Evolutionary conservation across 2,113 vertebrate species (phyloP), one percentile per base, ranked within the genome.

Genomic region (Tupaia chinensis): DNA sequence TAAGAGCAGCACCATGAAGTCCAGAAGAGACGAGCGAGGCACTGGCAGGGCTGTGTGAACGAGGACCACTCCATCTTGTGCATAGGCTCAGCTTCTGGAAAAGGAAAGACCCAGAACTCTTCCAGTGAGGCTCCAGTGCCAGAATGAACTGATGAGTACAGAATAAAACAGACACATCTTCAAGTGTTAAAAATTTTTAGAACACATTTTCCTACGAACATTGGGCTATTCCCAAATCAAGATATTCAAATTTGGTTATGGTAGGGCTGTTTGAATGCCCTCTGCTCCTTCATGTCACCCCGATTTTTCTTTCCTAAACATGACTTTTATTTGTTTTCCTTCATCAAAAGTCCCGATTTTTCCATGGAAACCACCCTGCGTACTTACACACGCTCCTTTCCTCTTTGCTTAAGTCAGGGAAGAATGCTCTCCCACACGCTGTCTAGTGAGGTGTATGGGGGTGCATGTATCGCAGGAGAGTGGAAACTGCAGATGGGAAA

Each of bases 181-280:
- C 60, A 83, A 61, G 15, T 84, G 54, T 84, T 20, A 53, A 25
- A 14, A 77, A 72, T 17, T 63, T 56, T 83, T 60, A 54, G 15
- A 53, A 27, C 25, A 27, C 16, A 44, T 4, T 76, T 63, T 72
- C 56, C 29, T 73, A 19, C 4, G n/a, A 72, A 69, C 17, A 32
- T 3, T 11, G 29, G 2, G 27, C 53, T 29, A 32, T 68, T 68
- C 76, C 23, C 15, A 53, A 34, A 4, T 69, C 60, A 68, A 15
- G n/a, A 53, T 9, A 4, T 32, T 86, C 58, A 68, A 22, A 13
- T 56, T 3, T 68, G 25, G 7, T 10, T 27, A n/a, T 5, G 3
- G 7, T 27, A 16, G 27, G 32, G 7, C 34, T 12, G 1, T 53
- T 60, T 0, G 0, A 23, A 60, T 54, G 8, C 9, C 25, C 25